Percentiles rank a stretch among this genome's conserved stretches.
These are phyloP conservation scores for Hypomesus transpacificus DNA, from an alignment of 2,113 vertebrate genomes.

Conservation along the genomic window DNA sequence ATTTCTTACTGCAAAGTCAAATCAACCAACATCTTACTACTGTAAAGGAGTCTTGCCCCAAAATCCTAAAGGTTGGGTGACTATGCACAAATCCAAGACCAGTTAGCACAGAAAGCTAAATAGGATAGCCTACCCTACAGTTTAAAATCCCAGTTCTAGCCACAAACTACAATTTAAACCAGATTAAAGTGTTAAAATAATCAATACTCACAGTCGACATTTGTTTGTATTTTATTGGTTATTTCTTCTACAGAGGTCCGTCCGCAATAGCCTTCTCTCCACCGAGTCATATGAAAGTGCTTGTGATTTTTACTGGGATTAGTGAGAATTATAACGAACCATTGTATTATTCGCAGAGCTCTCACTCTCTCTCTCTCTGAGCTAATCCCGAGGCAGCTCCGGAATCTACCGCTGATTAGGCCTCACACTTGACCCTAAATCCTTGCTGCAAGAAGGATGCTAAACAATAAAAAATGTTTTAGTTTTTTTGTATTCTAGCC, in stretches of 20 bases:
- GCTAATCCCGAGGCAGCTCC: slow-evolving; percentile 66
- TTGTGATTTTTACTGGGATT: slow-evolving; percentile 74
- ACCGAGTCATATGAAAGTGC: slow-evolving; percentile 75
- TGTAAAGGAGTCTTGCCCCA: too few species aligned
- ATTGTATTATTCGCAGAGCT: slow-evolving; percentile 63
- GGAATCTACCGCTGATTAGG: not conserved
- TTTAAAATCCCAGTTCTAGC: not conserved
- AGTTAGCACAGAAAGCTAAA: too few species aligned
- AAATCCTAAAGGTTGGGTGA: too few species aligned
- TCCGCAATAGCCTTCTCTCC: slow-evolving; percentile 55
- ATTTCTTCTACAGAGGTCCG: slow-evolving; percentile 41
- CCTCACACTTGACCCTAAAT: slow-evolving; percentile 11
- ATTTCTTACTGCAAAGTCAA: too few species aligned
- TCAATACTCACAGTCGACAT: slow-evolving; percentile 73
- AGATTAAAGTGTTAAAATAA: slow-evolving; percentile 11
- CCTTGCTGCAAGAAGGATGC: not conserved
- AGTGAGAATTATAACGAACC: slow-evolving; percentile 63
- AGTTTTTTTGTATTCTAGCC: too few species aligned
- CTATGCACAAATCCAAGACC: too few species aligned
- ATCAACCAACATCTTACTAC: too few species aligned
- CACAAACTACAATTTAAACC: not conserved
- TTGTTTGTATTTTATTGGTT: slow-evolving; percentile 47
- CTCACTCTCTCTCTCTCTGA: slow-evolving; percentile 50
- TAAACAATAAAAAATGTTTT: not conserved
- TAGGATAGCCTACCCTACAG: not conserved